Conservation (phyloP, 2,113 vertebrate genomes). For the Nycticebus coucang region DNA sequence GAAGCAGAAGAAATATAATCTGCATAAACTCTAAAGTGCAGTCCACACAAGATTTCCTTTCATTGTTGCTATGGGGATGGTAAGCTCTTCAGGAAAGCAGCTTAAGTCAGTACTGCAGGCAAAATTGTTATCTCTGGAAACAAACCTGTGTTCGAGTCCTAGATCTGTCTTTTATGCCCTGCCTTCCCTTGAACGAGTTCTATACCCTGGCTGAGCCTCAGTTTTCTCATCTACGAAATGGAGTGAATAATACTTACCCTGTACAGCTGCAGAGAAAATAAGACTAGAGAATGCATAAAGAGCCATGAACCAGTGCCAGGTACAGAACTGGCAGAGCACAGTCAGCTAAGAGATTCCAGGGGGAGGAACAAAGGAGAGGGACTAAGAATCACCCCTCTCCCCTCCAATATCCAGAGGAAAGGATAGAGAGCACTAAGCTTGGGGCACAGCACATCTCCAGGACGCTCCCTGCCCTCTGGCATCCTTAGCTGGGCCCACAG, state of each 20-base stretch:
- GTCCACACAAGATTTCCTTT: slow-evolving; percentile 50
- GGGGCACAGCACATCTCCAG: slow-evolving; percentile 12
- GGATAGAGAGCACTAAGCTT: not conserved
- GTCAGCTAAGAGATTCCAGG: not conserved
- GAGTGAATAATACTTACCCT: not conserved
- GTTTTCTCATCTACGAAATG: slow-evolving; percentile 61
- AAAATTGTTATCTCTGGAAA: slow-evolving; percentile 43
- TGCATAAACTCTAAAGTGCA: slow-evolving; percentile 33
- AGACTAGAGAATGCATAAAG: not conserved
- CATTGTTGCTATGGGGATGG: slow-evolving; percentile 63
- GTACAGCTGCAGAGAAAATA: not conserved
- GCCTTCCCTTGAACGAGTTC: not conserved
- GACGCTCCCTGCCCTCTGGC: not conserved
- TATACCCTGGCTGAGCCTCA: slow-evolving; percentile 9
- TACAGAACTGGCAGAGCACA: not conserved
- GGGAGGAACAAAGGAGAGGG: not conserved
- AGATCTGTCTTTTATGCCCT: not conserved
- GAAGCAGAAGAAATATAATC: slow-evolving; percentile 14
- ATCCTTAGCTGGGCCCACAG: not conserved
- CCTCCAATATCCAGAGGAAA: not conserved
- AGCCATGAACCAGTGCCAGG: not conserved
- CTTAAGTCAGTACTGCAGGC: not conserved
- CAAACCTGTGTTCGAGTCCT: slow-evolving; percentile 7
- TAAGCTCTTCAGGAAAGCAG: slow-evolving; percentile 52
- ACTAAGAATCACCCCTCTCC: not conserved